Evolutionary conservation across 1,140 invertebrate genomes (phyloP).

Genomic region (Drosophila asahinai): DNA sequence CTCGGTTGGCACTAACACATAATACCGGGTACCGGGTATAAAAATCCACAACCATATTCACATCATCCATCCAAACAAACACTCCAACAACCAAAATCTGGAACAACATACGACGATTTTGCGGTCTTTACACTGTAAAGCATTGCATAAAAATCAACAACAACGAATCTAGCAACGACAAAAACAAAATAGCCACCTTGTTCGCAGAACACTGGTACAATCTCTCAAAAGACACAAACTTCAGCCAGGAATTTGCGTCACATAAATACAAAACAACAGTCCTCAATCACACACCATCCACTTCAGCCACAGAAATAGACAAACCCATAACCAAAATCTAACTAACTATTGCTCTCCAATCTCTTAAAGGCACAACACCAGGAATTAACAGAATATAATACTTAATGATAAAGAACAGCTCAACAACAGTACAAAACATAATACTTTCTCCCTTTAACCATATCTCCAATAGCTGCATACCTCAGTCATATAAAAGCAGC

Average conservation of each 20-base stretch:
- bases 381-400: constrained; percentile 2
- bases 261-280: too few relatives aligned
- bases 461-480: background rate
- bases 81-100: constrained; percentile 5
- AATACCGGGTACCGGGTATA: too few relatives aligned
- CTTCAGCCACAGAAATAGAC: too few relatives aligned
- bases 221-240: too few relatives aligned
- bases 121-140: background rate
- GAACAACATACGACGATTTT: constrained; percentile 7
- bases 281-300: too few relatives aligned
- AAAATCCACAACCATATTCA: background rate
- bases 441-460: background rate
- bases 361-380: constrained; percentile 2
- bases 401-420: constrained; percentile 1
- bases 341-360: background rate
- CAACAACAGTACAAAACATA: background rate
- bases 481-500: constrained; percentile 7
- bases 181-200: too few relatives aligned
- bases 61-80: constrained; percentile 3
- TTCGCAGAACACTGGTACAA: too few relatives aligned
- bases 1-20: too few relatives aligned
- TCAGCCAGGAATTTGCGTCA: background rate
- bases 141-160: background rate
- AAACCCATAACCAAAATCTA: too few relatives aligned
- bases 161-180: too few relatives aligned